A percentile compares a stretch with the other conserved stretches of the same genome.
Conservation (phyloP, 2,888 invertebrate species). For the Iphiclides podalirius region DNA sequence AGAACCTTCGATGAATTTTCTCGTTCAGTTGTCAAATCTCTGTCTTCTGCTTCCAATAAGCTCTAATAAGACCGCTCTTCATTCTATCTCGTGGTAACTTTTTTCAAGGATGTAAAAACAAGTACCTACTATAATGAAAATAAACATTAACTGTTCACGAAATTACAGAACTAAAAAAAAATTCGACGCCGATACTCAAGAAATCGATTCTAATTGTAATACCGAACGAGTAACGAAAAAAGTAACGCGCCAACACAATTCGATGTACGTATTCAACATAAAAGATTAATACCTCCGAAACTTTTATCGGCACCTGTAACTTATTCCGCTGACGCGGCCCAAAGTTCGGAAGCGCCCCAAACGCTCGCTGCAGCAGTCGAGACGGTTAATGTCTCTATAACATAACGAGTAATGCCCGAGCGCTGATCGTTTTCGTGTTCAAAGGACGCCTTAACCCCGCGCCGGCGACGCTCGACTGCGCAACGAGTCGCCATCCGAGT, state of each 20-base stretch:
- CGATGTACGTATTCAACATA: neutral
- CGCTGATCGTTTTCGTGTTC: slow-evolving; percentile 12
- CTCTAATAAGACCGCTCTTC: slow-evolving; percentile 6
- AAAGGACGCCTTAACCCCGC: slow-evolving; percentile 20
- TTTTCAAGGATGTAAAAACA: too few relatives aligned
- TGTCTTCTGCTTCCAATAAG: slow-evolving; percentile 24
- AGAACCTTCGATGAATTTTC: slow-evolving; percentile 72
- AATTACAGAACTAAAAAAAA: too few relatives aligned
- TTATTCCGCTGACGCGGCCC: neutral
- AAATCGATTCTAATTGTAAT: too few relatives aligned
- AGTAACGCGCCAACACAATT: too few relatives aligned
- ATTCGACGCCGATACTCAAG: too few relatives aligned
- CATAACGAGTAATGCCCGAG: slow-evolving; percentile 1
- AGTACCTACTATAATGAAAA: too few relatives aligned
- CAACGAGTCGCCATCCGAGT: slow-evolving; percentile 41
- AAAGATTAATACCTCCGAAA: neutral
- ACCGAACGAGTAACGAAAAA: too few relatives aligned
- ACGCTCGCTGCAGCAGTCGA: slow-evolving; percentile 12
- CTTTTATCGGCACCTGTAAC: neutral
- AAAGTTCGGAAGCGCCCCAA: slow-evolving; percentile 1
- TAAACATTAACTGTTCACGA: too few relatives aligned
- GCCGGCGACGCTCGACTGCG: slow-evolving; percentile 30
- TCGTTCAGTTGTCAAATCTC: slow-evolving; percentile 56
- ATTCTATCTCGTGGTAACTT: too few relatives aligned
- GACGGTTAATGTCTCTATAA: slow-evolving; percentile 9